Evolutionary conservation across 2,797 vertebrate species (phyloP).

Genomic region (Macroramphosus scolopax): DNA sequence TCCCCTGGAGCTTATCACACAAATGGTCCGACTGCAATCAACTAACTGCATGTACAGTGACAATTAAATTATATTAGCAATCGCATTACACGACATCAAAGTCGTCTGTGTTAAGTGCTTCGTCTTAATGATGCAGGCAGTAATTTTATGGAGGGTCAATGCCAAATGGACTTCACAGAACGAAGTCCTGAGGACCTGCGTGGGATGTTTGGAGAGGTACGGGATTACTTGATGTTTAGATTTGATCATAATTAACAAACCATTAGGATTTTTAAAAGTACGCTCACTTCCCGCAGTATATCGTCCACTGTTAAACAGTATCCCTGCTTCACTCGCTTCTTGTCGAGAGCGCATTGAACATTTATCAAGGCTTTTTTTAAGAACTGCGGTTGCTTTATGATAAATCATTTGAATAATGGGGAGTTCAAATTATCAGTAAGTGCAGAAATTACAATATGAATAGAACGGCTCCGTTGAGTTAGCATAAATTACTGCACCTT

Average conservation of each 20-base stretch:
- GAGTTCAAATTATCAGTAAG: neutral
- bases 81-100: constrained; percentile 72
- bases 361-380: neutral
- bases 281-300: no score
- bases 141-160: constrained; percentile 54
- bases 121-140: constrained; percentile 52
- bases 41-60: constrained; percentile 62
- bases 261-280: constrained; percentile 16
- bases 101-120: constrained; percentile 61
- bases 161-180: constrained; percentile 49
- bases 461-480: neutral
- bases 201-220: constrained; percentile 30
- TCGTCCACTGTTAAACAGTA: no score
- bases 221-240: constrained; percentile 46
- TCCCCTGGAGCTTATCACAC: constrained; percentile 53
- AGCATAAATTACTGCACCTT: no score
- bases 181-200: constrained; percentile 17
- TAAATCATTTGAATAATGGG: constrained; percentile 9
- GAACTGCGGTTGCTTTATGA: no score
- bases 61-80: constrained; percentile 75
- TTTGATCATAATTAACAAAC: constrained; percentile 22
- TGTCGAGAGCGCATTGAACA: no score
- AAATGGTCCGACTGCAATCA: constrained; percentile 70
- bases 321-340: neutral
- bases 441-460: neutral